Evolutionary conservation across 2,888 invertebrate species (phyloP).

Genomic region (Xestobium rufovillosum): DNA sequence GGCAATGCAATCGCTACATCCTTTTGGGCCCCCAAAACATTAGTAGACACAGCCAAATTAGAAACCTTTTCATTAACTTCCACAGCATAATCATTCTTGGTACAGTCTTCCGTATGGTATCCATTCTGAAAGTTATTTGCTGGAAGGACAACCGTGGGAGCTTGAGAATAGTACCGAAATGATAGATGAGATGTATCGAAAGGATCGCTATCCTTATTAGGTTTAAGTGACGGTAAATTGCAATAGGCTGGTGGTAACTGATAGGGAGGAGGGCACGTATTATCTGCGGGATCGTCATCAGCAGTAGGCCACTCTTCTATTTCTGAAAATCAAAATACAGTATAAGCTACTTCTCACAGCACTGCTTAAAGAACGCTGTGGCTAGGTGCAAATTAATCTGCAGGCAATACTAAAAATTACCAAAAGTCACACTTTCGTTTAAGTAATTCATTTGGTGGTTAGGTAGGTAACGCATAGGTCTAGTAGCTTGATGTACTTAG

Average conservation of each 20-base stretch:
- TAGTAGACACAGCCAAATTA: conserved; percentile 24
- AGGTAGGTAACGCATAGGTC: too few species aligned
- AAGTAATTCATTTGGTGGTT: too few species aligned
- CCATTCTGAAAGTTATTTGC: background rate
- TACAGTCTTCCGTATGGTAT: background rate
- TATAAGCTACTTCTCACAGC: too few species aligned
- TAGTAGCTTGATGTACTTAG: too few species aligned
- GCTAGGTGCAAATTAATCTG: too few species aligned
- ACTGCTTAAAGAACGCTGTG: too few species aligned
- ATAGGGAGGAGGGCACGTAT: conserved; percentile 44
- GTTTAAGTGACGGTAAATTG: conserved; percentile 42
- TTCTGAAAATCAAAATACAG: conserved; percentile 12
- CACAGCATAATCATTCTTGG: too few species aligned
- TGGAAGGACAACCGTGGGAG: conserved; percentile 21
- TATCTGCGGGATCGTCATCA: conserved; percentile 15
- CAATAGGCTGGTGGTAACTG: conserved; percentile 50
- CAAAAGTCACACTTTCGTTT: too few species aligned
- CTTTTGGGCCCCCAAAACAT: conserved; percentile 24
- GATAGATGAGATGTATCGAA: conserved; percentile 55
- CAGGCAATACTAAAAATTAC: too few species aligned
- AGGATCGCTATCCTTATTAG: conserved; percentile 47
- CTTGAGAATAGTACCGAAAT: conserved; percentile 43
- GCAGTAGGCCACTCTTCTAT: conserved; percentile 19
- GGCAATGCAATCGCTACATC: conserved; percentile 17
- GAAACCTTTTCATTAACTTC: conserved; percentile 19